Evolutionary conservation across 2,888 invertebrate genomes (phyloP), one percentile per base, ranked within the genome.

Genomic region (Imbricaverruca yamaguchii): DNA sequence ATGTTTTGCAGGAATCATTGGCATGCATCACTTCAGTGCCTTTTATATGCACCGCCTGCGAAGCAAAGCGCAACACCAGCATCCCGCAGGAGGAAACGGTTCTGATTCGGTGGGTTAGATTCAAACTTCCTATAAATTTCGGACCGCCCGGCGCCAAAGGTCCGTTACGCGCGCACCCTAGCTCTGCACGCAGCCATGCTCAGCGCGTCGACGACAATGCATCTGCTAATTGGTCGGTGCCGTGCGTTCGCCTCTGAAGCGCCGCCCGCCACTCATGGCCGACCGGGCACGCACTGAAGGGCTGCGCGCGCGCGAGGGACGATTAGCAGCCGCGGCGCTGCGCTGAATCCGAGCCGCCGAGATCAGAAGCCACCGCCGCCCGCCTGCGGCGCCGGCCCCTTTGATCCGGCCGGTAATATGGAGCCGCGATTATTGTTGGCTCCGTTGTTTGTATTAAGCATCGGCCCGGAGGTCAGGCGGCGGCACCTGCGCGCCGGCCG

Each of bases 311-410:
- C 39, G 69, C 74, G 39, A 21, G 53, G 21, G 59, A 59, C 59
- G 59, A 59, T 59, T 59, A 59, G 55, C 74, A 9, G 21, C 63
- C 63, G 21, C 61, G 80, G 23, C 53, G 79, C 80, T 63, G 63
- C 53, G 61, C 65, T 80, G 63, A 63, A 55, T 65, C 4, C 80
- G 39, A 39, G 65, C 80, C 80, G 63, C 53, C 80, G 80, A 80
- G 65, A 65, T 65, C 63, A 63, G 63, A 65, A 80, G 63, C 65
- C 18, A 21, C 61, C 61, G 80, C 80, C 80, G 53, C 25, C 59
- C 12, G 61, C 80, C 63, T 39, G 63, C 80, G 80, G 80, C 63
- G 80, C 80, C 80, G 55, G 63, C 65, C n/a, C 25, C 80, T 74
- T 74, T 74, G 74, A 74, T 55, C 74, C 21, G 15, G 21, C 23